These are phyloP conservation scores for Episyrphus balteatus DNA, from an alignment of 1,140 invertebrate species.

Conservation along the genomic window DNA sequence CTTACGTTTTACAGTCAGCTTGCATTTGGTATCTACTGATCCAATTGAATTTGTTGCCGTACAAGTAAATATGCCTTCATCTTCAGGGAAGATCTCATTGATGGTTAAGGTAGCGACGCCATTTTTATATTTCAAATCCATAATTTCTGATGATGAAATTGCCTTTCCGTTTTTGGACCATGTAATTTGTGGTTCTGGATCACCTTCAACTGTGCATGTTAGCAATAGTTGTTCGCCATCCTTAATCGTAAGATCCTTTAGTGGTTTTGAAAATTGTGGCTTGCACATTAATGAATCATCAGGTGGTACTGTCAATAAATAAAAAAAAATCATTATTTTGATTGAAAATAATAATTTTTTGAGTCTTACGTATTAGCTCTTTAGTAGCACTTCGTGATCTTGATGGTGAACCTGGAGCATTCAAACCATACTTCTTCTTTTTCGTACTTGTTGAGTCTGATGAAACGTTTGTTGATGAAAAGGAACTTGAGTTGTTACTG, in stretches of 20 bases:
- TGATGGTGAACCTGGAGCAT: slow-evolving; percentile 58
- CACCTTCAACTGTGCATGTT: slow-evolving; percentile 68
- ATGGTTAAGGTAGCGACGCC: slow-evolving; percentile 75
- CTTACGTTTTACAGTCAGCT: slow-evolving; percentile 72
- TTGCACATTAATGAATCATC: slow-evolving; percentile 72
- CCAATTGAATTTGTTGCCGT: slow-evolving; percentile 85
- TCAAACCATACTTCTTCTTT: slow-evolving; percentile 62
- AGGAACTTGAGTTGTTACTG: slow-evolving; percentile 15
- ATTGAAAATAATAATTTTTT: neutral
- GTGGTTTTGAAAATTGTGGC: slow-evolving; percentile 66
- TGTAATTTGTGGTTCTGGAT: slow-evolving; percentile 80
- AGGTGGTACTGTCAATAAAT: slow-evolving; percentile 63
- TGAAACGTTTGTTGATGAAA: slow-evolving; percentile 17
- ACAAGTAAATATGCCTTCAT: slow-evolving; percentile 80
- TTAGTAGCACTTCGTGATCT: slow-evolving; percentile 81
- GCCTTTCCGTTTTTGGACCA: slow-evolving; percentile 73
- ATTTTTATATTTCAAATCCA: slow-evolving; percentile 85
- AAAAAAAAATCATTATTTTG: neutral
- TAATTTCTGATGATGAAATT: slow-evolving; percentile 67
- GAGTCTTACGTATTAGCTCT: slow-evolving; percentile 69
- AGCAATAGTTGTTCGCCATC: slow-evolving; percentile 75
- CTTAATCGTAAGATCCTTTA: slow-evolving; percentile 57
- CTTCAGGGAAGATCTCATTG: slow-evolving; percentile 86
- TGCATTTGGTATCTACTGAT: slow-evolving; percentile 67
- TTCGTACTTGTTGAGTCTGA: slow-evolving; percentile 11